Percentiles rank a stretch among this genome's conserved stretches.
Conservation (phyloP, 2,888 invertebrate species). For the Pollenia labialis region DNA sequence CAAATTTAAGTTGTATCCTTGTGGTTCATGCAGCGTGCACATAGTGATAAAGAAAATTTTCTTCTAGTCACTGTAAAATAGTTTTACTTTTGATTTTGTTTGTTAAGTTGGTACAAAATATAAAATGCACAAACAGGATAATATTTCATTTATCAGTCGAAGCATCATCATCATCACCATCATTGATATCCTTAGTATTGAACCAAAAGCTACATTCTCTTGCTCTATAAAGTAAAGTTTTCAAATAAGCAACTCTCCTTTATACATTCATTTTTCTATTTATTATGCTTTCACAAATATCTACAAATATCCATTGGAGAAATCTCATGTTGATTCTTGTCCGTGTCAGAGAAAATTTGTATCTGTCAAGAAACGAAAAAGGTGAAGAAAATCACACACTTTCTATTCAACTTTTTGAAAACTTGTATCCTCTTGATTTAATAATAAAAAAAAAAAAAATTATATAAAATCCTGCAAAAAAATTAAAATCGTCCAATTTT, state of each 20-base stretch:
- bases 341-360: constrained; percentile 1
- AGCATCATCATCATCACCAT: background rate
- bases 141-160: background rate
- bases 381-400: constrained; percentile 25
- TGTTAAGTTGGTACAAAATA: background rate
- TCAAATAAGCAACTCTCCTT: background rate
- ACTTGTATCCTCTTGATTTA: background rate
- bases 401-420: background rate
- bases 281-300: background rate
- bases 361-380: background rate
- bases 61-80: background rate
- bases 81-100: background rate
- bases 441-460: constrained; percentile 17
- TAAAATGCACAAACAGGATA: background rate
- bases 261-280: background rate
- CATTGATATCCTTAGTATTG: background rate
- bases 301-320: background rate
- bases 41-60: too few species aligned
- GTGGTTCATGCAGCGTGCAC: background rate
- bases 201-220: background rate
- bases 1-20: background rate
- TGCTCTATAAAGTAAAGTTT: background rate
- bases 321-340: constrained; percentile 5
- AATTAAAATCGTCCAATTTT: constrained; percentile 14
- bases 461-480: too few species aligned